Evolutionary conservation across 2,113 vertebrate species (phyloP).

Genomic region (Toxotes chatareus): DNA sequence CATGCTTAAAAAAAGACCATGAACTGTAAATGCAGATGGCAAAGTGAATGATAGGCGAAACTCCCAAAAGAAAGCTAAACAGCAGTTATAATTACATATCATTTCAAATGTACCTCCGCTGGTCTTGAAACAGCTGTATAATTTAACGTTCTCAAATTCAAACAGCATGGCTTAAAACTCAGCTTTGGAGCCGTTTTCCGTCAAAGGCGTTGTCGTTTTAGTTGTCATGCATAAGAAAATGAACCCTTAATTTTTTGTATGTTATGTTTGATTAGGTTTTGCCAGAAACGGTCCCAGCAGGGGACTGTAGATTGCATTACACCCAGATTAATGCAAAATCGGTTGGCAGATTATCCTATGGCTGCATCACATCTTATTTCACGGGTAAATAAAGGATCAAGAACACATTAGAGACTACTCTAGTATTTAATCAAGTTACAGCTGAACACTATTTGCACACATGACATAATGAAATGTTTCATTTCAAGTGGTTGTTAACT

Average conservation of each 20-base stretch:
- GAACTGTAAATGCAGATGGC: slow-evolving; percentile 18
- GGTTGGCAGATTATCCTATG: slow-evolving; percentile 59
- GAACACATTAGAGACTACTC: slow-evolving; percentile 62
- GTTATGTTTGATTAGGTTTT: slow-evolving; percentile 38
- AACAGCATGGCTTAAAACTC: not conserved
- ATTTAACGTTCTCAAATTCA: not conserved
- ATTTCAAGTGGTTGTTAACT: slow-evolving; percentile 72
- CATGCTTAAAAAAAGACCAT: not conserved
- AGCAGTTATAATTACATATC: not conserved
- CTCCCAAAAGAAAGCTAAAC: not conserved
- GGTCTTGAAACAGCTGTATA: not conserved
- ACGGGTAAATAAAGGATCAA: slow-evolving; percentile 73
- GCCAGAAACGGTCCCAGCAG: slow-evolving; percentile 49
- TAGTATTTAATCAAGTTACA: slow-evolving; percentile 60
- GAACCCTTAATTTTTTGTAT: slow-evolving; percentile 6
- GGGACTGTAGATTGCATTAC: slow-evolving; percentile 39
- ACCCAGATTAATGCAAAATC: slow-evolving; percentile 58
- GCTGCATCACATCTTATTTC: slow-evolving; percentile 73
- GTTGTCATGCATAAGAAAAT: slow-evolving; percentile 15
- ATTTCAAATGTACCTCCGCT: not conserved
- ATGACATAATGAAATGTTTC: slow-evolving; percentile 74
- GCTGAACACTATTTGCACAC: slow-evolving; percentile 61
- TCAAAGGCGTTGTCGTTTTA: not conserved
- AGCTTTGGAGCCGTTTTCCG: not conserved
- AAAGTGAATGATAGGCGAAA: slow-evolving; percentile 20